Evolutionary conservation across 2,888 invertebrate genomes (phyloP), one percentile per base, ranked within the genome.

Genomic region (Blomia tropicalis): DNA sequence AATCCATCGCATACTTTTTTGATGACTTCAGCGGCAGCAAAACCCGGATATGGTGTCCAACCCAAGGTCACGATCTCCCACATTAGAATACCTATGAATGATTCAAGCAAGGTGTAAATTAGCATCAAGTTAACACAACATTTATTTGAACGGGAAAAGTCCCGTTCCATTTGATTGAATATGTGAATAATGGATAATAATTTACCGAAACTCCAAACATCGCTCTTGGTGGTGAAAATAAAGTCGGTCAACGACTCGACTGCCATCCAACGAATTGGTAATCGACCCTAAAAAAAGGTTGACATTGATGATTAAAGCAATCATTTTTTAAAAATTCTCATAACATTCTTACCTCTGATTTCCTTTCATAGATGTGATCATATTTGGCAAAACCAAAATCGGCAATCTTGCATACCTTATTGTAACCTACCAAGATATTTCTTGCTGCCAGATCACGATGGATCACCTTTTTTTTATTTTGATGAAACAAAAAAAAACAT

Each of bases 1-100:
- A 87, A 85, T 0, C 92, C 92, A 69, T 88, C 87, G 58, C 87
- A 72, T 69, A 91, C 89, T 79, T 84, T 84, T 72, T 81, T 81
- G 85, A 89, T 83, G 63, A 89, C 89, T 73, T 92, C 91, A 11
- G 84, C 83, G 0, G 91, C 91, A 0, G 88, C 86, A 70, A 91
- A 78, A 0, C 91, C 91, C 0, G 92, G 92, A 75, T 93, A 93
- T 0, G 93, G 93, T 59, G 91, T 91, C 29, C 91, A 89, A 22
- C 92, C 77, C 19, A 93, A 79, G 0, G 93, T 92, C 11, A 92
- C 88, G 58, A 93, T 88, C 76, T 93, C 93, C 93, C 93, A 95
- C 70, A 92, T 81, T 11, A 93, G 78, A 17, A 93, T 84, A 7
- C 69, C 61, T 61, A 2, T 23, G 14, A 29, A n/a, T 11, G 7